phyloP scores from a whole-genome alignment of 2,888 invertebrate species.

The Diaphora mendica region DNA sequence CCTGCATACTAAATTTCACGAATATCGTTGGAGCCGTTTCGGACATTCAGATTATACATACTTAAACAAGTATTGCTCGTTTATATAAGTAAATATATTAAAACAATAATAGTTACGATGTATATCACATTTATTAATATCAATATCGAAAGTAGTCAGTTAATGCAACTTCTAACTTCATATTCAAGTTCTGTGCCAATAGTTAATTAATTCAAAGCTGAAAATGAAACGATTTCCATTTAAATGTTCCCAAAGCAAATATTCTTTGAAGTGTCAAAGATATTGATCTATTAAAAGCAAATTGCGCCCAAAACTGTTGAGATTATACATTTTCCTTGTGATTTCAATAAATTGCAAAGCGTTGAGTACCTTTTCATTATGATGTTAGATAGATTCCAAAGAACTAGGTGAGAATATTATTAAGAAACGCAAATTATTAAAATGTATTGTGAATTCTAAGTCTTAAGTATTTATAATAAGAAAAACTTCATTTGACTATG shows the following conservation, averaged over 20 bases:
- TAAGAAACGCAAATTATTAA: neutral
- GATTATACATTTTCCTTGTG: neutral
- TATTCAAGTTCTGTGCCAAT: neutral
- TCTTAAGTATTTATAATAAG: too few relatives aligned
- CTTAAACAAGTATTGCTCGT: too few relatives aligned
- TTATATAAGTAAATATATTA: too few relatives aligned
- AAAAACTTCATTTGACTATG: too few relatives aligned
- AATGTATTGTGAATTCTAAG: too few relatives aligned
- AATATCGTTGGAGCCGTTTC: too few relatives aligned
- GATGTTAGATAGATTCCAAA: neutral
- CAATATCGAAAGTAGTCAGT: neutral
- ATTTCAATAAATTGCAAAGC: slow-evolving; percentile 1
- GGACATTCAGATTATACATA: too few relatives aligned
- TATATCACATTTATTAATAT: too few relatives aligned
- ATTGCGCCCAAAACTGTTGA: neutral
- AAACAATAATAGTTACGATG: too few relatives aligned
- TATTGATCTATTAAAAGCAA: slow-evolving; percentile 8
- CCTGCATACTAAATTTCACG: too few relatives aligned
- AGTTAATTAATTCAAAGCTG: neutral
- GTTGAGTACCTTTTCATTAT: neutral
- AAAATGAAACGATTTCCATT: neutral
- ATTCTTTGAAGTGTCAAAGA: neutral
- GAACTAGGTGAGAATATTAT: neutral
- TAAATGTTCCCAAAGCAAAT: neutral
- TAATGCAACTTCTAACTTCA: neutral